Evolutionary conservation across 2,888 invertebrate species (phyloP).

Genomic region (Pterostichus niger): DNA sequence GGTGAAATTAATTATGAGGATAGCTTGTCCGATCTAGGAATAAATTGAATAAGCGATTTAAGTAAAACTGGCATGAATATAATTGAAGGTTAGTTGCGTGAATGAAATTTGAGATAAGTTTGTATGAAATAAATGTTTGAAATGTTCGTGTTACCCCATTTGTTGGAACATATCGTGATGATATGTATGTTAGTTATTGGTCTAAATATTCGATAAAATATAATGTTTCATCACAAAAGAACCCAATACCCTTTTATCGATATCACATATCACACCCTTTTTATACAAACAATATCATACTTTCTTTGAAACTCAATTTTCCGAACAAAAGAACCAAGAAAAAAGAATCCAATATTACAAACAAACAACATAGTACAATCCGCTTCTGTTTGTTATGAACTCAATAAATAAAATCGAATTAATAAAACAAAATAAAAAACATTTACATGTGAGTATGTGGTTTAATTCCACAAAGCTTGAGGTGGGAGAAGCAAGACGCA

Average conservation of each 20-base stretch:
- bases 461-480: neutral
- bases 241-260: neutral
- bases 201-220: neutral
- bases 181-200: no score
- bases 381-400: neutral
- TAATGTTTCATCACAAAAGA: constrained; percentile 4
- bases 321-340: neutral
- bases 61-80: no score
- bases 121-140: no score
- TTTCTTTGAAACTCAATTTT: constrained; percentile 20
- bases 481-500: constrained; percentile 13
- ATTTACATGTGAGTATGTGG: constrained; percentile 20
- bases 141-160: no score
- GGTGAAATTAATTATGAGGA: no score
- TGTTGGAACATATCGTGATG: no score
- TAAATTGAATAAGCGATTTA: no score
- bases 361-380: constrained; percentile 8
- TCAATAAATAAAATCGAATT: constrained; percentile 37
- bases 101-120: no score
- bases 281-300: constrained; percentile 1
- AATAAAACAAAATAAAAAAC: constrained; percentile 21
- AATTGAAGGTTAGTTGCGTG: no score
- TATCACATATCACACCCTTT: constrained; percentile 6
- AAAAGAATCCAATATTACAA: constrained; percentile 11
- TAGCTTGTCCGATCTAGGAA: no score